Evolutionary conservation across 2,888 invertebrate species (phyloP).

Genomic region (Nudaria mundana): DNA sequence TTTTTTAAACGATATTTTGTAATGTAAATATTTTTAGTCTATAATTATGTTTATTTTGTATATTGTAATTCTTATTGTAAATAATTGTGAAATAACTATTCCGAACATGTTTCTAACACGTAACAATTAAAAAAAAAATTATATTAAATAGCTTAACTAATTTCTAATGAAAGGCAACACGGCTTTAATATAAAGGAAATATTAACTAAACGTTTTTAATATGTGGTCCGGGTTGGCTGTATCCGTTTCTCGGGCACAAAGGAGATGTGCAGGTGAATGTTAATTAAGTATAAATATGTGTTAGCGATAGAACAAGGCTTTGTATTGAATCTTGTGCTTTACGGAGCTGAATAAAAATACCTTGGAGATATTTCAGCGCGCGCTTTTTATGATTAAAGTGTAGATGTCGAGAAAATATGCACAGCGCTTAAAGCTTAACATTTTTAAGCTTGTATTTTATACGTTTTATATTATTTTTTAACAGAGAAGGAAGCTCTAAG

Average conservation of each 20-base stretch:
- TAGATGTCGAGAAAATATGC: slow-evolving; percentile 3
- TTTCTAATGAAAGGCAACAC: background rate
- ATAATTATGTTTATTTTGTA: too few relatives aligned
- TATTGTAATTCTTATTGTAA: too few relatives aligned
- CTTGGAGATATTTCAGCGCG: slow-evolving; percentile 23
- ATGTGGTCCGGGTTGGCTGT: slow-evolving; percentile 38
- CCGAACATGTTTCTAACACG: too few relatives aligned
- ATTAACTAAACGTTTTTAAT: slow-evolving; percentile 56
- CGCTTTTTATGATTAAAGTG: slow-evolving; percentile 5
- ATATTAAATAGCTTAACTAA: background rate
- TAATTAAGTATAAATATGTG: slow-evolving; percentile 68
- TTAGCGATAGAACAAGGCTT: slow-evolving; percentile 15
- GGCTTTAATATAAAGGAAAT: slow-evolving; percentile 17
- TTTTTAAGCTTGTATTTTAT: background rate
- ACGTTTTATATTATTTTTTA: background rate
- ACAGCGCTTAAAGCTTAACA: slow-evolving; percentile 4
- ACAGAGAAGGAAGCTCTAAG: too few relatives aligned
- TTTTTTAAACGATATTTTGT: too few relatives aligned
- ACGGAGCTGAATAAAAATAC: slow-evolving; percentile 17
- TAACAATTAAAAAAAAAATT: background rate
- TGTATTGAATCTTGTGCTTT: slow-evolving; percentile 29
- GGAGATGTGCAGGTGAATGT: slow-evolving; percentile 63
- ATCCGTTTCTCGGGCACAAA: slow-evolving; percentile 59
- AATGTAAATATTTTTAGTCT: too few relatives aligned
- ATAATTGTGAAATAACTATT: too few relatives aligned